Evolutionary conservation across 2,113 vertebrate species (phyloP).

Genomic region (Triplophysa rosa): DNA sequence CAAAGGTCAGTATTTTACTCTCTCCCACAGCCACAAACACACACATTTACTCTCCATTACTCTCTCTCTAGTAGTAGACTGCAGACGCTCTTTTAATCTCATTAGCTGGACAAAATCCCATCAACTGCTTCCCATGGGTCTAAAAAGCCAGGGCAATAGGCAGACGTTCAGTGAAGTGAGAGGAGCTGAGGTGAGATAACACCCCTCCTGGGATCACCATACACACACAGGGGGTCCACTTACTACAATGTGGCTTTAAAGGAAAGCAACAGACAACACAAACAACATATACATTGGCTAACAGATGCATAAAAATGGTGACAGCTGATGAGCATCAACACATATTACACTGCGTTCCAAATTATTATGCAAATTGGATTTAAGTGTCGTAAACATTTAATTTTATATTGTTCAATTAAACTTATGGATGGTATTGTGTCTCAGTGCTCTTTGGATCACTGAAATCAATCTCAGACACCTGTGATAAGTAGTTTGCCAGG

Average conservation of each 20-base stretch:
- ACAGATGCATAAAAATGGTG: too few relatives aligned
- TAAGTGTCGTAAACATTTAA: too few relatives aligned
- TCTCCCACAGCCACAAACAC: background rate
- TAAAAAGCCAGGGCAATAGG: slow-evolving; percentile 32
- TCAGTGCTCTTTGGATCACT: too few relatives aligned
- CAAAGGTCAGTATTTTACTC: slow-evolving; percentile 16
- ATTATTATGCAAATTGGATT: too few relatives aligned
- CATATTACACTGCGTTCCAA: too few relatives aligned
- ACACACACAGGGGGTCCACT: background rate
- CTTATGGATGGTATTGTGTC: too few relatives aligned
- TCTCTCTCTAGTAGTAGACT: slow-evolving; percentile 14
- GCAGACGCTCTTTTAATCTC: slow-evolving; percentile 41
- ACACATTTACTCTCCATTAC: slow-evolving; percentile 1
- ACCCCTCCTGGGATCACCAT: background rate
- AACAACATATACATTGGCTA: too few relatives aligned
- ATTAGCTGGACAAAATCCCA: slow-evolving; percentile 52
- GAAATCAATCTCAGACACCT: too few relatives aligned
- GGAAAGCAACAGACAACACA: too few relatives aligned
- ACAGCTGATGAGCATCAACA: too few relatives aligned
- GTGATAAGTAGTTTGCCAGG: too few relatives aligned
- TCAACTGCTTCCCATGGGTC: slow-evolving; percentile 17
- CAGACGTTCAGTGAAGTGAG: slow-evolving; percentile 5
- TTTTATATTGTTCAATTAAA: too few relatives aligned
- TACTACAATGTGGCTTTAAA: background rate
- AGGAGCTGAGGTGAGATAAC: background rate